Conservation (phyloP, 2,797 vertebrate species). For the Labeo calbasu region DNA sequence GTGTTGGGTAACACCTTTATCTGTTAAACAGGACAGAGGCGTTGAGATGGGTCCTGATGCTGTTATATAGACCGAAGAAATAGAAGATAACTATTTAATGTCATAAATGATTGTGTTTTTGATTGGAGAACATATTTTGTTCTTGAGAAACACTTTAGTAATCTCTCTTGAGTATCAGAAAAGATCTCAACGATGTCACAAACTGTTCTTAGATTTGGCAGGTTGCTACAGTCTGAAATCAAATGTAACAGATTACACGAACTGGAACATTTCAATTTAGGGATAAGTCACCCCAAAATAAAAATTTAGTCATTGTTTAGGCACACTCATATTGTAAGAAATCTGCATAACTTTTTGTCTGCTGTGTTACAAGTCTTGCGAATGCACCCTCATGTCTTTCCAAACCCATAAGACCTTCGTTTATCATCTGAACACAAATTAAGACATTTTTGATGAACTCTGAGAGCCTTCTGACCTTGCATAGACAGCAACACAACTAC, state of each 20-base stretch:
- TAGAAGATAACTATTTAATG: neutral
- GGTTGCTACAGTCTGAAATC: neutral
- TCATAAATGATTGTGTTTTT: neutral
- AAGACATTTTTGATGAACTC: too few species aligned
- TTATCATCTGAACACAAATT: too few species aligned
- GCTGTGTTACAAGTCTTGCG: too few species aligned
- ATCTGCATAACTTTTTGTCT: neutral
- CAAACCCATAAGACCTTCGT: too few species aligned
- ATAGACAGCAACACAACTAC: too few species aligned
- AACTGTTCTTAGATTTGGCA: neutral
- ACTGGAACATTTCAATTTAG: neutral
- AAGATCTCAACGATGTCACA: neutral
- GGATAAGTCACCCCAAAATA: neutral
- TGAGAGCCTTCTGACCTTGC: too few species aligned
- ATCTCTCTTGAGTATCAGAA: slow-evolving; percentile 15
- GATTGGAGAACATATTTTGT: neutral
- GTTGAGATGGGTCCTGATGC: slow-evolving; percentile 39
- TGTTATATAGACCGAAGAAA: neutral
- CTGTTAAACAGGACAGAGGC: slow-evolving; percentile 36
- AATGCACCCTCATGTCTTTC: too few species aligned
- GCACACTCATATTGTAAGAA: neutral
- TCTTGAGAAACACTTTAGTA: neutral
- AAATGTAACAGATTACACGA: neutral
- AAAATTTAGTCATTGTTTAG: neutral
- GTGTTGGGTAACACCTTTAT: slow-evolving; percentile 48